A percentile compares a stretch with the other conserved stretches of the same genome.
Evolutionary conservation across 1,140 invertebrate species (phyloP).

Genomic region (Hylyphantes graminicola): DNA sequence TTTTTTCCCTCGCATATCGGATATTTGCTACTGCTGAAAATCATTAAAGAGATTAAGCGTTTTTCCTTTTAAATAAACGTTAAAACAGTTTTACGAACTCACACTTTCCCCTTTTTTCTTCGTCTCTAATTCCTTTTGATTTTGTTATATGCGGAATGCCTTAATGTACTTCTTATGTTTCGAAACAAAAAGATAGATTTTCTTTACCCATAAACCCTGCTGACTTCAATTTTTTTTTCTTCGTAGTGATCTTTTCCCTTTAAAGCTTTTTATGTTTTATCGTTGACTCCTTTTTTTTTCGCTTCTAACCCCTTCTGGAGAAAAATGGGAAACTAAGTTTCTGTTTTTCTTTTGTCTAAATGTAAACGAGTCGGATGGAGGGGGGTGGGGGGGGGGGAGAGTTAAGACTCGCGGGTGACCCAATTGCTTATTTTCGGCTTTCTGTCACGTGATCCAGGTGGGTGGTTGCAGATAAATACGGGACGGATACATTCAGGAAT

Average conservation of each 20-base stretch:
- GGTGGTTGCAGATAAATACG: neutral
- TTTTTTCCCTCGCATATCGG: neutral
- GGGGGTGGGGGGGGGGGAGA: neutral
- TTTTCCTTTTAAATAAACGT: slow-evolving; percentile 26
- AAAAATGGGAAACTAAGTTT: slow-evolving; percentile 43
- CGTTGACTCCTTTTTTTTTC: neutral
- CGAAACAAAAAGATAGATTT: slow-evolving; percentile 8
- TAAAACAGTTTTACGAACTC: slow-evolving; percentile 6
- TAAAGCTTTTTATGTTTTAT: neutral
- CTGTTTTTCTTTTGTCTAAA: slow-evolving; percentile 33
- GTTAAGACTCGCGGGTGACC: slow-evolving; percentile 27
- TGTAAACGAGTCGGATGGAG: neutral
- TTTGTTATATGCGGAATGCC: slow-evolving; percentile 3
- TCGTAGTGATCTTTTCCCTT: neutral
- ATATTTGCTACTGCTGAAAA: neutral
- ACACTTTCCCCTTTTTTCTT: neutral
- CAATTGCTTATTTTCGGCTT: neutral
- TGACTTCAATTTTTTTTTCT: slow-evolving; percentile 10
- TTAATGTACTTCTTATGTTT: slow-evolving; percentile 42
- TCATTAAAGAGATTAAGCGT: slow-evolving; percentile 14
- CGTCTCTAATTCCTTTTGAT: slow-evolving; percentile 10
- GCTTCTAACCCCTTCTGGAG: neutral
- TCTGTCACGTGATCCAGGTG: neutral
- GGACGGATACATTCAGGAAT: no score
- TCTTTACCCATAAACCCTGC: neutral